Base-by-base conservation (phyloP, 2,888 invertebrate genomes). In the Rhagium mordax region DNA sequence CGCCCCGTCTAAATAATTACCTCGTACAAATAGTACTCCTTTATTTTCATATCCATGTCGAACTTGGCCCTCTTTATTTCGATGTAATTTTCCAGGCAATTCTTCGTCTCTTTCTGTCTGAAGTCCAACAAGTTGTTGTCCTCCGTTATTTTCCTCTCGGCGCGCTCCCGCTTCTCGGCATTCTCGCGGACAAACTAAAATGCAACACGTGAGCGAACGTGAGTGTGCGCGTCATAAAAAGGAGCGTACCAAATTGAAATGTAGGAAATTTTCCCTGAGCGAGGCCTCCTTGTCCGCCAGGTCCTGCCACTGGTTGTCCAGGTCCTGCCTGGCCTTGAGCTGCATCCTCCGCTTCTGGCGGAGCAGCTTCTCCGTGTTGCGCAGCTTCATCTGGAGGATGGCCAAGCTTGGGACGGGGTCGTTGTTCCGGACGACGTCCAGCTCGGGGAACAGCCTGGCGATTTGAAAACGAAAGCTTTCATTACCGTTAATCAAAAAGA, bases 131-230 rank as follows among this genome's bases (percentile, higher is more conserved):
- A 87, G 20, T 89, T 88, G 2, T 80, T 84, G 81, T 93, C 92
- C 0, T 90, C 91, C 0, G 82, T 84, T 84, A 92, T 91, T 82
- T 92, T 92, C 7, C 89, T 88, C 57, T 89, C 89, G 0, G 92
- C 92, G 7, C 93, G 88, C 66, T 91, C 90, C 10, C 91, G 90
- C 79, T 93, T 93, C 78, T 92, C 91, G 75, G 90, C 89, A 82
- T 93, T 93, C 81, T 93, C 93, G 78, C 90, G 88, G 5, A 92
- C 90, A 79, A 92, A 92, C 91, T 91, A 69, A 51, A 77, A 68
- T 71, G 51, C 71, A 41, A 53, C 27, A 55, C n/a, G n/a, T n/a
- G n/a, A n/a, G n/a, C n/a, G n/a, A n/a, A 60, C 33, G 18, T 6
- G 15, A 6, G 47, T 60, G 10, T 49, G 6, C 6, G 24, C 3